phyloP scores from a whole-genome alignment of 2,113 vertebrate species.

The Suricata suricatta region DNA sequence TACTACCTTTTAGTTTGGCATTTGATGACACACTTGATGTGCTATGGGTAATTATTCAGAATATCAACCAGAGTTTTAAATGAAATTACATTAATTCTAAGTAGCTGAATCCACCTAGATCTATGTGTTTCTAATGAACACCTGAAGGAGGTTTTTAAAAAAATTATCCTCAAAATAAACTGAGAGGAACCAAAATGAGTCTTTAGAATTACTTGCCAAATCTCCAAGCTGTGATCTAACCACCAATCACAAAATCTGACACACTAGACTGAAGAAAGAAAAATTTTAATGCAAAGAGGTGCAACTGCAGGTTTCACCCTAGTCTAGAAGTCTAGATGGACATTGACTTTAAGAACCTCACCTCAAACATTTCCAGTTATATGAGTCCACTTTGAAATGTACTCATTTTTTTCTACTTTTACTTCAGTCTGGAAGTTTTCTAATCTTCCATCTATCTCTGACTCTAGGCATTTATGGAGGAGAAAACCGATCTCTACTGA shows the following conservation, averaged over 20 bases:
- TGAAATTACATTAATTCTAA: not conserved
- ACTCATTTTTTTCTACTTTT: not conserved
- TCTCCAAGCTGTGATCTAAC: not conserved
- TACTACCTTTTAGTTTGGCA: not conserved
- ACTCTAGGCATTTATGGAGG: not conserved
- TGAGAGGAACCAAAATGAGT: not conserved
- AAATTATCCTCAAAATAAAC: not conserved
- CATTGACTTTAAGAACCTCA: not conserved
- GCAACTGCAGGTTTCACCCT: not conserved
- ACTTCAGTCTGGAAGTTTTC: not conserved
- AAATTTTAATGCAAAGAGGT: not conserved
- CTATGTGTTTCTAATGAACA: not conserved
- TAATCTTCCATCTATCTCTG: not conserved
- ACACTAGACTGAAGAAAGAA: not conserved
- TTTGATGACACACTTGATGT: not conserved
- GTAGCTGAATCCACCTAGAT: not conserved
- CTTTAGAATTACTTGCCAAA: not conserved
- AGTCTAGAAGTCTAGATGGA: not conserved
- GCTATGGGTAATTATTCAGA: not conserved
- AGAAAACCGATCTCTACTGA: not conserved
- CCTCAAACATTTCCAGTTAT: not conserved
- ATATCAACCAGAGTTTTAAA: constrained; percentile 14
- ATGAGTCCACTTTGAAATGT: not conserved
- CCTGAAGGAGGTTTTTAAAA: not conserved
- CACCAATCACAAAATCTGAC: not conserved